Evolutionary conservation across 2,888 invertebrate genomes (phyloP), one percentile per base, ranked within the genome.

Genomic region (Drosophila lacicola): DNA sequence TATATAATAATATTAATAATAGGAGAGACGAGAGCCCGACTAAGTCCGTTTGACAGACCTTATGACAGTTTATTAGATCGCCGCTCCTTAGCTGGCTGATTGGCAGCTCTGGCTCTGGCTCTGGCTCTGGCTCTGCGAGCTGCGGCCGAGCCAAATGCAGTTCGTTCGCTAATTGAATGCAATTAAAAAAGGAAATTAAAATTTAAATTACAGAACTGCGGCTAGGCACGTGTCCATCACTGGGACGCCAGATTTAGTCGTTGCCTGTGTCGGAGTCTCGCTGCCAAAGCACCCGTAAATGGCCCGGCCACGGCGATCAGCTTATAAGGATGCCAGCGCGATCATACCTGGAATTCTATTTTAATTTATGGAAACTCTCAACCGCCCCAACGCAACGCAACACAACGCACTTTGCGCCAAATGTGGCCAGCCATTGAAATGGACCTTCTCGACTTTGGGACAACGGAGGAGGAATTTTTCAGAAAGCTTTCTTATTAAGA

Each of bases 101-200:
- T 83, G 84, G 55, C 82, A 70, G 47, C 10, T 29, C 29, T 29
- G 45, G 0, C 29, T 29, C 29, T 29, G 29, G 8, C 25, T 25
- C 25, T 21, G 21, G 42, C 21, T 21, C 21, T 21, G 21, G 21
- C 25, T 29, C 25, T 29, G 25, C 44, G 49, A 51, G 37, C 45
- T 25, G 41, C 34, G 39, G 42, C 47, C 37, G 21, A 34, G 46
- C 70, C 77, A 64, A 69, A 69, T 58, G 60, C 61, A 75, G 72
- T 58, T 53, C 25, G 34, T 14, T 54, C 73, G 68, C 82, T 88
- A 88, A 85, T 85, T 82, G 86, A 75, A 79, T 75, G 85, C 77
- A 88, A 88, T 85, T 84, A 87, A 84, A 88, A 80, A 84, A 85
- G 82, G 80, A 71, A 88, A 73, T 79, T 73, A 61, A 82, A 73